Evolutionary conservation across 2,113 vertebrate species (phyloP).

Genomic region (Calyptomena viridis): DNA sequence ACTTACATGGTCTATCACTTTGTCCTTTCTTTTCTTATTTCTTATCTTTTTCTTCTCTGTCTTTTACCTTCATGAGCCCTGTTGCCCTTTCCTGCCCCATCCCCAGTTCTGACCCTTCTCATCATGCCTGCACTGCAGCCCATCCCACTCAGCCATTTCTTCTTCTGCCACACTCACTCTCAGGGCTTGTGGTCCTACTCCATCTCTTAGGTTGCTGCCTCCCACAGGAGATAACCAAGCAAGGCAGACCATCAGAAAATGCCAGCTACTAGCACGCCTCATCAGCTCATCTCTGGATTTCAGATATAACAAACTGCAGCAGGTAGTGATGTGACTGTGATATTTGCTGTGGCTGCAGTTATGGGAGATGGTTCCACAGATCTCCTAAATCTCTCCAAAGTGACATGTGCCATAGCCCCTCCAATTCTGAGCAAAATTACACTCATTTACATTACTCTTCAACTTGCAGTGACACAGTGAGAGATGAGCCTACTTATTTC

Average conservation of each 20-base stretch:
- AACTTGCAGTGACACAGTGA: neutral
- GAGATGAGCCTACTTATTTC: neutral
- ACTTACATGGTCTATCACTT: neutral
- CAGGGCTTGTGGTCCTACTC: neutral
- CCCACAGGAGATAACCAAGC: neutral
- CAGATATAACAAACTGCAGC: neutral
- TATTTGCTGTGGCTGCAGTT: neutral
- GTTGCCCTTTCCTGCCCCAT: neutral
- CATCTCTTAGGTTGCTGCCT: neutral
- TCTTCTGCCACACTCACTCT: neutral
- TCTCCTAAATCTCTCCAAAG: neutral
- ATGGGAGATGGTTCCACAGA: neutral
- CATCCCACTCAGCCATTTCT: neutral
- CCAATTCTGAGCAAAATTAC: neutral
- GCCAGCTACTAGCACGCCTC: neutral
- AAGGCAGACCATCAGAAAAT: neutral
- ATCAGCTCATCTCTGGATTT: neutral
- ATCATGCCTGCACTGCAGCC: neutral
- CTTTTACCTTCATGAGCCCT: neutral
- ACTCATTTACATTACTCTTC: neutral
- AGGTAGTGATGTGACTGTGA: neutral
- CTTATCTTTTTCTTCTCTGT: neutral
- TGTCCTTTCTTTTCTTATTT: neutral
- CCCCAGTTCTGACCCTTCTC: neutral
- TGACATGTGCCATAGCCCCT: neutral